Percentiles rank a stretch among this genome's conserved stretches.
Evolutionary conservation across 2,113 vertebrate species (phyloP).

Genomic region (Tapirus terrestris): DNA sequence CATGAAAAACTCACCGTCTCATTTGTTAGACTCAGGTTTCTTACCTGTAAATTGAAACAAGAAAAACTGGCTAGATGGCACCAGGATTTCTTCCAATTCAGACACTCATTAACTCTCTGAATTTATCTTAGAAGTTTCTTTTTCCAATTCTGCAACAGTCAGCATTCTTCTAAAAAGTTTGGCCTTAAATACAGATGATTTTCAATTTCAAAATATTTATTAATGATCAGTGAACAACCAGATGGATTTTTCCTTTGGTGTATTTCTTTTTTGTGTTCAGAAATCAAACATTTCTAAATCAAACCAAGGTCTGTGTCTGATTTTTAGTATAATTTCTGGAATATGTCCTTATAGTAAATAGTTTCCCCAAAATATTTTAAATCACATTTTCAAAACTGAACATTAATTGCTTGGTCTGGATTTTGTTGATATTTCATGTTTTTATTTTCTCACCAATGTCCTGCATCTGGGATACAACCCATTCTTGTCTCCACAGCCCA

Average conservation of each 20-base stretch:
- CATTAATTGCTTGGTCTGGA: background rate
- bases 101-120: background rate
- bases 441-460: background rate
- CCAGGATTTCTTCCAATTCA: background rate
- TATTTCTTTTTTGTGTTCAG: background rate
- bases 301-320: background rate
- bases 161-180: background rate
- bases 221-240: background rate
- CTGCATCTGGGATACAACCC: background rate
- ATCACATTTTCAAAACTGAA: background rate
- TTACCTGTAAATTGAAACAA: background rate
- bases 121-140: background rate
- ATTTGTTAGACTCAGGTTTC: background rate
- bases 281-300: background rate
- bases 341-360: background rate
- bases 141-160: background rate
- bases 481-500: background rate
- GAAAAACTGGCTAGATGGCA: background rate
- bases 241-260: background rate
- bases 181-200: background rate
- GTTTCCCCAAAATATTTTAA: background rate
- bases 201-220: background rate
- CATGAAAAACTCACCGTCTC: background rate
- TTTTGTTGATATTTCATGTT: background rate
- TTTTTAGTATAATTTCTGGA: background rate